These are phyloP conservation scores for Dicrurus megarhynchus DNA, from an alignment of 2,113 vertebrate species.

Conservation along the genomic window DNA sequence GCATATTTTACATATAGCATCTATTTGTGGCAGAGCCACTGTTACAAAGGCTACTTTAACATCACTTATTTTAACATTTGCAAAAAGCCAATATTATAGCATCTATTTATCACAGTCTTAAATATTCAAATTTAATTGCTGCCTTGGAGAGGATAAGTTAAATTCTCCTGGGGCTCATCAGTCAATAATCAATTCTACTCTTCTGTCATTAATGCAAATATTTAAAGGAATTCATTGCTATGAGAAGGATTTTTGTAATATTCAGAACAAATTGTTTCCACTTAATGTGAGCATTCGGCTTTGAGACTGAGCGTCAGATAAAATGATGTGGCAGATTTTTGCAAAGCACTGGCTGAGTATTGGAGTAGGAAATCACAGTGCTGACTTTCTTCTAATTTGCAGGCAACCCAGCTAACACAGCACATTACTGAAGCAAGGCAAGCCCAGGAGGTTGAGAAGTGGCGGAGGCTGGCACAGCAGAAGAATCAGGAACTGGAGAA, in stretches of 20 bases:
- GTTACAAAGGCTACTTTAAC: no score
- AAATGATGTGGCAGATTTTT: background rate
- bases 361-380: background rate
- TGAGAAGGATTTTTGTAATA: background rate
- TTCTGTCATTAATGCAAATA: background rate
- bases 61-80: no score
- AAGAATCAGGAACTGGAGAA: conserved; percentile 85
- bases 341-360: accelerated
- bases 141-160: background rate
- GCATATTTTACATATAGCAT: no score
- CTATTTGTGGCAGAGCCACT: no score
- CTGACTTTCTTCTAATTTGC: background rate
- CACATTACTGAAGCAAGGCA: conserved; percentile 65
- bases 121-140: background rate
- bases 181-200: background rate
- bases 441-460: conserved; percentile 76
- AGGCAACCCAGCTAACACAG: conserved; percentile 78
- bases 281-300: background rate
- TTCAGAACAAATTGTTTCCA: background rate
- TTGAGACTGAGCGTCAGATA: background rate
- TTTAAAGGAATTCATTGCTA: background rate
- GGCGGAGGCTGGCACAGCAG: conserved; percentile 82
- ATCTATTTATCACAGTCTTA: no score
- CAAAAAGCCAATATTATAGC: no score
- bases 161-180: background rate